A percentile compares a stretch with the other conserved stretches of the same genome.
phyloP scores from a whole-genome alignment of 1,140 invertebrate species.

The Conus ventricosus region DNA sequence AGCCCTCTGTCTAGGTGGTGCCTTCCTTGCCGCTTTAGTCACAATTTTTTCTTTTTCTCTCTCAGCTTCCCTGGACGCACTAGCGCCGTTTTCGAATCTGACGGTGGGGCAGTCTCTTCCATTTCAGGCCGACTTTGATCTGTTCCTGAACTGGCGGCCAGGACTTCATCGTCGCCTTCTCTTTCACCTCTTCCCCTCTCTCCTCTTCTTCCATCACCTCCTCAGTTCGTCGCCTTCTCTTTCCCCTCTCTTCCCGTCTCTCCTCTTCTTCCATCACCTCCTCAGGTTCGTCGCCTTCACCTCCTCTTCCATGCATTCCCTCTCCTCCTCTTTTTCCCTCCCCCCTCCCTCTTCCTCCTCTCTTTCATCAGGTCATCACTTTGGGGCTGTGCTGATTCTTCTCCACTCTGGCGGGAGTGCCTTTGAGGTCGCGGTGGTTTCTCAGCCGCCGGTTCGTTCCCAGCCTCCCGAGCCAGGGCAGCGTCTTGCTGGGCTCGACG shows the following conservation, averaged over 20 bases:
- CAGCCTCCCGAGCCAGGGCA: not conserved
- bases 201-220: not conserved
- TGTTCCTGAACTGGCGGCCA: not conserved
- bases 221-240: too few relatives aligned
- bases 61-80: not conserved
- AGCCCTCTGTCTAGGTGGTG: not conserved
- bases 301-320: too few relatives aligned
- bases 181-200: not conserved
- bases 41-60: not conserved
- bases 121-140: not conserved
- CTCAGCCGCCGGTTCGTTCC: not conserved
- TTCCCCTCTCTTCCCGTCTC: not conserved
- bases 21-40: conserved; percentile 11
- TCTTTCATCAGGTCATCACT: not conserved
- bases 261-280: too few relatives aligned
- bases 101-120: not conserved
- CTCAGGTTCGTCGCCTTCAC: too few relatives aligned
- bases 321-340: too few relatives aligned
- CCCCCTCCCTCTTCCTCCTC: not conserved
- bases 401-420: not conserved
- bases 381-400: not conserved
- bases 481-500: not conserved
- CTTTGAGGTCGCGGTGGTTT: not conserved
- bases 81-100: not conserved
- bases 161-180: not conserved